phyloP scores from a whole-genome alignment of 2,113 vertebrate genomes.

The Notechis scutatus region DNA sequence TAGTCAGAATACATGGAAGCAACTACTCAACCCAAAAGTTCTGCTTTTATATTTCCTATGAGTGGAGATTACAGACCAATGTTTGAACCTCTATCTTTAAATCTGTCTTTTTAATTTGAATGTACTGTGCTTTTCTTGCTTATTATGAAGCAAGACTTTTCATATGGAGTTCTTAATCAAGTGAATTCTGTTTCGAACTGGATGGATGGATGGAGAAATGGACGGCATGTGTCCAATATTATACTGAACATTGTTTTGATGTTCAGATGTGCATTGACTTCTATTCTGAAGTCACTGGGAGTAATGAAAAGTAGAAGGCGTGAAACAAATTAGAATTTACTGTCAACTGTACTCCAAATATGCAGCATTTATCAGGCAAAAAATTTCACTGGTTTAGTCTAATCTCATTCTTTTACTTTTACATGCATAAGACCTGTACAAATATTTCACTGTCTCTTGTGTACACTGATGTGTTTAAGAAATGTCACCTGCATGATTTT shows the following conservation, averaged over 20 bases:
- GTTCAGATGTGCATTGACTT: neutral
- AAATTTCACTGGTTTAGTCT: constrained; percentile 45
- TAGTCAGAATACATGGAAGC: neutral
- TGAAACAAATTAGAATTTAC: neutral
- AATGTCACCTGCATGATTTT: constrained; percentile 43
- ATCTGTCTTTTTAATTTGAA: neutral
- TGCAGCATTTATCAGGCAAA: constrained; percentile 45
- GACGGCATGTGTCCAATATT: neutral
- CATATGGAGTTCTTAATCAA: neutral
- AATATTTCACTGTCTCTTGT: constrained; percentile 46
- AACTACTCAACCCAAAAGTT: neutral
- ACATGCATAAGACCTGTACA: neutral
- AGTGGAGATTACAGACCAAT: neutral
- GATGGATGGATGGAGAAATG: neutral
- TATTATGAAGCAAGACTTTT: neutral
- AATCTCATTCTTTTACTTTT: constrained; percentile 19
- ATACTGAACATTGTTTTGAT: neutral
- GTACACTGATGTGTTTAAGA: constrained; percentile 38
- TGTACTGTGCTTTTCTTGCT: neutral
- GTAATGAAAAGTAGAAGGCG: neutral
- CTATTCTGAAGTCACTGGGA: neutral
- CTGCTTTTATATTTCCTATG: neutral
- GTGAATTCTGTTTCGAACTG: accelerated
- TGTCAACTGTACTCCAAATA: constrained; percentile 40
- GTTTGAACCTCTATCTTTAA: neutral